phyloP scores from a whole-genome alignment of 1,140 invertebrate genomes.

The Ooceraea biroi region DNA sequence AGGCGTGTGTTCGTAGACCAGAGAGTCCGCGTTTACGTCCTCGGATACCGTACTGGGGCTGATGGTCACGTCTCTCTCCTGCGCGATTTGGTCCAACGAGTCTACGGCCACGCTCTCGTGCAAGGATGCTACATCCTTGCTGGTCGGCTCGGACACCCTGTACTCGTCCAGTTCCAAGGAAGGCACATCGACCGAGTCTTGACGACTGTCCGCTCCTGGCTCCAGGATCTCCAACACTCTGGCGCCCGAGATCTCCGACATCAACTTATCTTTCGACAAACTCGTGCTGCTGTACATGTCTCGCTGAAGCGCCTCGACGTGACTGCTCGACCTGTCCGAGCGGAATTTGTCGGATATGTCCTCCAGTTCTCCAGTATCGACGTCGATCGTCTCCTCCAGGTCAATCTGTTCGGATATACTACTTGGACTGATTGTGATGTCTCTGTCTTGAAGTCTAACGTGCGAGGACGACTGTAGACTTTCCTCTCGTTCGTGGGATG shows the following conservation, averaged over 20 bases:
- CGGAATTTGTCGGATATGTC: conserved; percentile 69
- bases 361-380: conserved; percentile 73
- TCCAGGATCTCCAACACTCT: conserved; percentile 83
- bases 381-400: conserved; percentile 75
- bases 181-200: conserved; percentile 82
- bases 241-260: conserved; percentile 79
- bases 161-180: conserved; percentile 81
- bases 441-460: conserved; percentile 75
- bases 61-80: conserved; percentile 78
- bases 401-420: conserved; percentile 83
- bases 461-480: conserved; percentile 77
- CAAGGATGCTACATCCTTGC: conserved; percentile 72
- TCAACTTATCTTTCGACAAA: conserved; percentile 71
- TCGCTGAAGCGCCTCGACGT: conserved; percentile 45
- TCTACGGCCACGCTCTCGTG: conserved; percentile 80
- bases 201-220: conserved; percentile 74
- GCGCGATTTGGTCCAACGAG: conserved; percentile 77
- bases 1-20: conserved; percentile 70
- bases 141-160: conserved; percentile 72
- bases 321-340: conserved; percentile 49
- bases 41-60: conserved; percentile 79
- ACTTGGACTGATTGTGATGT: conserved; percentile 82
- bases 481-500: conserved; percentile 77
- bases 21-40: conserved; percentile 77
- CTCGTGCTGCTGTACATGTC: conserved; percentile 55